Base-by-base conservation (phyloP, 2,797 vertebrate genomes). In the Sebastiscus albofasciatus region DNA sequence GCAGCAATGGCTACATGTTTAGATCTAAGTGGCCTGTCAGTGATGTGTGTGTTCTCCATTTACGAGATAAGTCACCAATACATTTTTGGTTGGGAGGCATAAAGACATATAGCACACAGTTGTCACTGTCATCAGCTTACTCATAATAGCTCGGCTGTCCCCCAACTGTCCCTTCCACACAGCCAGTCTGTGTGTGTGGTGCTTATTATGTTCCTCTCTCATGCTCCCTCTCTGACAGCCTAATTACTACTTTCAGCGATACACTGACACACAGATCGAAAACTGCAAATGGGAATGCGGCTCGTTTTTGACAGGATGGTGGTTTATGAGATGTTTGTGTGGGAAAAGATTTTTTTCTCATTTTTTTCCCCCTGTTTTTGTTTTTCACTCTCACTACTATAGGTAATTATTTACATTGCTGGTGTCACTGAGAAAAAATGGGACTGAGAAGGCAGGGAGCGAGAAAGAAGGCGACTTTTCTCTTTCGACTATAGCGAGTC, bases 211-310 rank as follows among this genome's bases (percentile, higher is more conserved):
- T 84, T 87, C 81, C 81, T 86, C 86, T 88, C 26, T 12, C 85
- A 86, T 85, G 83, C 81, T 81, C 76, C 89, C 73, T 91, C 85
- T 74, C 86, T 92, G 93, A 94, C 92, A 93, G 90, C 87, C 88
- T 93, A 93, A 93, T 94, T 93, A 93, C 83, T 89, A 87, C 92
- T 90, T 91, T 90, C 84, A 92, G 90, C 72, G 4, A 83, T 89
- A 90, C 77, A 86, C 88, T 86, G 89, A 93, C 92, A 93, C 62
- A 77, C 88, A 66, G 87, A 93, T 92, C 82, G 80, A 92, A 93
- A 90, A 90, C 76, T 75, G 87, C 86, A 90, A 84, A 85, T 67
- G 42, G 81, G 76, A 92, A 87, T 67, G 88, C 31, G 26, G 75
- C 89, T 86, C 46, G 83, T 81, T 92, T 93, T 89, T 92, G 91